Evolutionary conservation across 1,140 invertebrate genomes (phyloP), one percentile per base, ranked within the genome.

Genomic region (Drosophila fuyamai): DNA sequence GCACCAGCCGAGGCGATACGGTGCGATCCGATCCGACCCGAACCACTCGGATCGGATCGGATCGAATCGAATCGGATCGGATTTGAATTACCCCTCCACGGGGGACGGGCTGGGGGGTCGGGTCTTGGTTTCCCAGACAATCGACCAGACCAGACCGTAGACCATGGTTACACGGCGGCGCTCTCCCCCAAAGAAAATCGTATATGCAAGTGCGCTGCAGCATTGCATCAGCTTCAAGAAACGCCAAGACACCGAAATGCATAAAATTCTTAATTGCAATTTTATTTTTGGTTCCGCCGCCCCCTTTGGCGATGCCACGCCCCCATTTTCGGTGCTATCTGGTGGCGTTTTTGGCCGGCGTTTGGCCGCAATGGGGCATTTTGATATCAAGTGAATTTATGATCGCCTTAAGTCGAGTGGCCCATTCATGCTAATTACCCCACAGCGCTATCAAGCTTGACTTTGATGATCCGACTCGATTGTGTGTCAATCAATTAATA

Each of bases 201-300:
- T 65, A 82, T 85, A 66, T 89, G 80, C 63, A 88, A 78, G 65
- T 55, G 36, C 51, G 23, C 55, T 40, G 48, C 36, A 65, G 27
- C 72, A 88, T 88, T 88, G 84, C 84, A 88, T 88, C 84, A 88
- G 84, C 84, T 68, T 60, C 72, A 63, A 67, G 78, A 66, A 55
- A 40, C 57, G 60, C 23, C 47, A 61, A 51, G 48, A 14, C 48
- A 35, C 48, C 48, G 29, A 50, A 47, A 35, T 65, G 73, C 74
- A 76, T 43, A 76, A 76, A 70, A 60, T 60, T 68, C 35, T 76
- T 75, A 56, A 56, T 76, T 50, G 74, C 50, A 54, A 3, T 36
- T 40, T 51, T 65, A 43, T 46, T 66, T 76, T 76, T 46, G 36
- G 38, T 56, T 48, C 41, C 53, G 16, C 54, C 14, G 38, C 9